These are phyloP conservation scores for Rhabdophis nuchalis DNA, from an alignment of 2,797 vertebrate genomes.

Conservation along the genomic window DNA sequence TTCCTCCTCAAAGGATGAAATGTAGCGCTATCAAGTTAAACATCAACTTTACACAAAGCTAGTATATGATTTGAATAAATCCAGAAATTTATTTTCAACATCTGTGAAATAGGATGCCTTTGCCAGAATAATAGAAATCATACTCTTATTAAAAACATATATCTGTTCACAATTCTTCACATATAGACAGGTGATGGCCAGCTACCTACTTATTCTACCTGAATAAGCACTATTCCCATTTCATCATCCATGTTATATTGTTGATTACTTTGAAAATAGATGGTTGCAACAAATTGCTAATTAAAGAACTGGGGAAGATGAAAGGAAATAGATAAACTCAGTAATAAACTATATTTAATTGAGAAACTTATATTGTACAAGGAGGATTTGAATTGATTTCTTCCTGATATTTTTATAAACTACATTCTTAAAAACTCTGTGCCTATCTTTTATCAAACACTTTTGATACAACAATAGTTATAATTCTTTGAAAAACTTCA, in stretches of 20 bases:
- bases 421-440: neutral
- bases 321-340: neutral
- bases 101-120: neutral
- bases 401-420: neutral
- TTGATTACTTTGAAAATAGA: neutral
- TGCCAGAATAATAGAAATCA: neutral
- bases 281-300: neutral
- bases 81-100: neutral
- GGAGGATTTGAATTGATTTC: neutral
- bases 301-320: neutral
- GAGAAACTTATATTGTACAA: neutral
- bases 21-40: neutral
- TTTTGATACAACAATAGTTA: neutral
- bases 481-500: neutral
- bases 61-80: neutral
- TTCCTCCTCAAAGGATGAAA: neutral
- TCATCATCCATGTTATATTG: neutral
- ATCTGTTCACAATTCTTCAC: neutral
- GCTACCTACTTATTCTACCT: neutral
- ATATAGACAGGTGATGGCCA: neutral
- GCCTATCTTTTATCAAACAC: neutral
- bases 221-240: neutral
- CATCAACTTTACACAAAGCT: neutral
- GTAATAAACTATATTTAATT: slow-evolving; percentile 13
- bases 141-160: neutral